Conservation (phyloP, 2,888 invertebrate species). For the Gymnosoma rotundatum region DNA sequence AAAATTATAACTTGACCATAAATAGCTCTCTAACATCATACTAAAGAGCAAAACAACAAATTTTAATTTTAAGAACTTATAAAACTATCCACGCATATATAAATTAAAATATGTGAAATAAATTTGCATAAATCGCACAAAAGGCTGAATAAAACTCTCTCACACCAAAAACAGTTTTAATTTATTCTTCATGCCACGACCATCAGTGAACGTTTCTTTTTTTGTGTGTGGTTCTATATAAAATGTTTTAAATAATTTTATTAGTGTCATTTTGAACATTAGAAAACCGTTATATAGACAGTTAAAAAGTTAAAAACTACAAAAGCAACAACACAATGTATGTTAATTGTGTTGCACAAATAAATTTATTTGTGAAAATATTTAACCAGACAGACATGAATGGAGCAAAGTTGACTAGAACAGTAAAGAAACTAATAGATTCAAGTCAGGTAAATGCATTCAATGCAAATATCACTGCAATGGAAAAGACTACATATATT, state of each 20-base stretch:
- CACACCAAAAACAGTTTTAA: not conserved
- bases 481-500: not conserved
- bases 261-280: slow-evolving; percentile 67
- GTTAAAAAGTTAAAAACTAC: slow-evolving; percentile 34
- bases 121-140: slow-evolving; percentile 8
- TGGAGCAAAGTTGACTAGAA: slow-evolving; percentile 32
- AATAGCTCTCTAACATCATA: no score
- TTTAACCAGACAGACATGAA: slow-evolving; percentile 41
- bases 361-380: slow-evolving; percentile 34
- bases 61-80: no score
- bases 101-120: no score
- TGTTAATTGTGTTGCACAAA: slow-evolving; percentile 38
- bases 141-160: not conserved
- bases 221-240: not conserved
- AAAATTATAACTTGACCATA: no score
- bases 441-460: not conserved
- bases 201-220: not conserved
- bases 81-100: no score
- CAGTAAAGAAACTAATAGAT: not conserved
- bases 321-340: not conserved
- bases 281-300: slow-evolving; percentile 61
- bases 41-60: no score
- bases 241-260: slow-evolving; percentile 48
- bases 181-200: slow-evolving; percentile 17
- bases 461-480: slow-evolving; percentile 13